Conservation (phyloP, 2,113 vertebrate species). For the Poecile atricapillus region DNA sequence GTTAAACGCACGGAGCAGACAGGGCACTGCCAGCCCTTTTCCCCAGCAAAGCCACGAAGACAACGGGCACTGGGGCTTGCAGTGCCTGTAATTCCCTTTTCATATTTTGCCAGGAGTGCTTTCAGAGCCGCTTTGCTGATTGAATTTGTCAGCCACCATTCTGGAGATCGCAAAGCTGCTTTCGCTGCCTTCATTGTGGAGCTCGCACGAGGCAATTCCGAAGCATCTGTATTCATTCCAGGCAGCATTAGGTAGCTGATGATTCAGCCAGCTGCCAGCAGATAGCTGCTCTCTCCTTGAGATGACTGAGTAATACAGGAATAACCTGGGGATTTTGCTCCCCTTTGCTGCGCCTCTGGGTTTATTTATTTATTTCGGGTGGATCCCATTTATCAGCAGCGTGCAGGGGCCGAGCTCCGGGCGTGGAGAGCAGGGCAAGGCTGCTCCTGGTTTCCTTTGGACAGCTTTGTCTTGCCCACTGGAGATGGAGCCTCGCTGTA, state of each 20-base stretch:
- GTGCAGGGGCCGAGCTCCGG: neutral
- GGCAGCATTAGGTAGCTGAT: constrained; percentile 57
- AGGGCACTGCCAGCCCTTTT: neutral
- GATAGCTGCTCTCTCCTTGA: constrained; percentile 51
- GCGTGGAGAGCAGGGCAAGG: neutral
- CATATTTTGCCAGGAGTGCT: constrained; percentile 41
- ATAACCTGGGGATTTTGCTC: constrained; percentile 23
- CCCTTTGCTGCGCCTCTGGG: neutral
- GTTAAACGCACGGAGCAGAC: neutral
- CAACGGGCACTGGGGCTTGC: accelerated
- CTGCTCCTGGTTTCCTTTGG: constrained; percentile 5
- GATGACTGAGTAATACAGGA: neutral
- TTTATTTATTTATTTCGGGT: constrained; percentile 31
- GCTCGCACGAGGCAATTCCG: constrained; percentile 2
- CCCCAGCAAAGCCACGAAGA: neutral
- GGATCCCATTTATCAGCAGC: constrained; percentile 24
- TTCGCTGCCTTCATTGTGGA: neutral
- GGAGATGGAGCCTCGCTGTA: neutral
- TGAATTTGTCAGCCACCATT: constrained; percentile 59
- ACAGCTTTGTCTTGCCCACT: neutral
- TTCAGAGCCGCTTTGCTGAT: constrained; percentile 32
- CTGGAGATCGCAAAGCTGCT: constrained; percentile 27
- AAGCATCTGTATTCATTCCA: constrained; percentile 67
- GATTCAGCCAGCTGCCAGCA: constrained; percentile 40
- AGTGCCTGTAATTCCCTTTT: constrained; percentile 1